Evolutionary conservation across 2,888 invertebrate genomes (phyloP), one percentile per base, ranked within the genome.

Genomic region (Celastrina argiolus): DNA sequence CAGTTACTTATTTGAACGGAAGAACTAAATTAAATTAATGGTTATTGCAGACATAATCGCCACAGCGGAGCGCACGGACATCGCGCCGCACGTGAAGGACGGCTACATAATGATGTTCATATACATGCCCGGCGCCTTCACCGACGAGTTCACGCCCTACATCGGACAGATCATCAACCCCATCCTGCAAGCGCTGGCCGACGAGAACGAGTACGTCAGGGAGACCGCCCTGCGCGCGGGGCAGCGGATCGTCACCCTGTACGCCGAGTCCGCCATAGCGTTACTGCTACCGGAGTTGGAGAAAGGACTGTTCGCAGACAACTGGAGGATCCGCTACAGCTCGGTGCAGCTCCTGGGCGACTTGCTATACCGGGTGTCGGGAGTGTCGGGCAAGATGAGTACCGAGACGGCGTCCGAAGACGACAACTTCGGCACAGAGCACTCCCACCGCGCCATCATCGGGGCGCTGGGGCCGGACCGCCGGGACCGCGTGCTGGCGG

Each of bases 31-130:
- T n/a, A n/a, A n/a, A n/a, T 12, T 36, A 12, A 36, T 8, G 51
- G 1, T 16, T 12, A 16, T 51, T 51, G n/a, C 81, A 92, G 97
- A 98, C 81, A 98, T 99, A 71, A 98, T 99, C 73, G 94, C 96
- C 65, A 98, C 98, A 0, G 97, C 98, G 0, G 97, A 98, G 82
- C 93, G 98, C 69, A 94, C 95, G 0, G 98, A 98, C 83, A 97
- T 98, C 76, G 97, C 98, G 6, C 97, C 99, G 0, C 98, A 98
- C 86, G 99, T 99, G 1, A 97, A 99, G 79, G 99, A 99, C 89
- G 99, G 99, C 56, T 99, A 99, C 91, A 98, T 99, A 70, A 98
- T 99, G 98, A 98, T 99, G 97, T 99, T 99, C 86, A 99, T 99
- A 79, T 99, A 99, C 90, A 97, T 99, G 95, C 99, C 99, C 2